These are phyloP conservation scores for Pseudococcus longispinus DNA, from an alignment of 2,888 invertebrate genomes.

Conservation along the genomic window DNA sequence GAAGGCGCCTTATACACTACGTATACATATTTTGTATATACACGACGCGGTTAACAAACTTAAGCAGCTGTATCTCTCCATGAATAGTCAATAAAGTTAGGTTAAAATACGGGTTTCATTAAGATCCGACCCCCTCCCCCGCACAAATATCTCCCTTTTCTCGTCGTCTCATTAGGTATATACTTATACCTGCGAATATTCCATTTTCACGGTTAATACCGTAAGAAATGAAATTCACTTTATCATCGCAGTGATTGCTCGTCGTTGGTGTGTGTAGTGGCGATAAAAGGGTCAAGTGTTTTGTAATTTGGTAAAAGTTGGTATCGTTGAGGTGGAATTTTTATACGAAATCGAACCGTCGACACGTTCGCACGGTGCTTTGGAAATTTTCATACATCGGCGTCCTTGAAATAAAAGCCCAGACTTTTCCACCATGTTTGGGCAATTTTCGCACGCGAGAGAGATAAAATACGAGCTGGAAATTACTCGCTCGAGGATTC, in stretches of 20 bases:
- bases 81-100: conserved; percentile 31
- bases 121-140: background rate
- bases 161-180: background rate
- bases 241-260: conserved; percentile 1
- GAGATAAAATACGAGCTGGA: too few species aligned
- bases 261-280: background rate
- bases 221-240: conserved; percentile 23
- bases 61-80: conserved; percentile 30
- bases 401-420: too few species aligned
- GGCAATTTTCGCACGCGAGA: too few species aligned
- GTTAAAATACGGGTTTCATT: conserved; percentile 24
- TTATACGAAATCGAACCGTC: background rate
- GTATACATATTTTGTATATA: conserved; percentile 1
- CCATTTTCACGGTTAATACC: background rate
- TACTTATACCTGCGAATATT: background rate
- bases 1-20: background rate
- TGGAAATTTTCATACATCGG: too few species aligned
- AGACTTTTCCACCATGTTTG: too few species aligned
- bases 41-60: conserved; percentile 20
- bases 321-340: background rate
- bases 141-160: background rate
- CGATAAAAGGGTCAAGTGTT: background rate
- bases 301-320: background rate
- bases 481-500: too few species aligned
- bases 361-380: background rate